Evolutionary conservation across 2,797 vertebrate species (phyloP).

Genomic region (Adelosebastes latens): DNA sequence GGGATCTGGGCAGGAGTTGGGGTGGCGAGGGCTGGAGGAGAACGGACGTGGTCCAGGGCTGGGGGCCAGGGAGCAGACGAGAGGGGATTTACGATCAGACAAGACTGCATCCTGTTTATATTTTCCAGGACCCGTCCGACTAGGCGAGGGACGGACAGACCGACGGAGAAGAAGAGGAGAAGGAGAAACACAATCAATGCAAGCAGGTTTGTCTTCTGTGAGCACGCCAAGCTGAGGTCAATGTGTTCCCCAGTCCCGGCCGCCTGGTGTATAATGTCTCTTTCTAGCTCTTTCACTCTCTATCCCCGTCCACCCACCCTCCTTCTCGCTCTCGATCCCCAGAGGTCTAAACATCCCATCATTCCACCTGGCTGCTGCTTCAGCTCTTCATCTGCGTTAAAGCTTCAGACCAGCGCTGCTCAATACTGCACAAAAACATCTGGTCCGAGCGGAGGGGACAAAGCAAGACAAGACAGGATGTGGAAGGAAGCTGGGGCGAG

Average conservation of each 20-base stretch:
- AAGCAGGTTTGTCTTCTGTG: slow-evolving; percentile 28
- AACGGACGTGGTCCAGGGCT: slow-evolving; percentile 67
- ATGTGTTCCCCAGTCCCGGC: slow-evolving; percentile 52
- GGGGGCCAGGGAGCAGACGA: slow-evolving; percentile 63
- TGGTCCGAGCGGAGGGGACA: slow-evolving; percentile 44
- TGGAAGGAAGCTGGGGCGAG: slow-evolving; percentile 62
- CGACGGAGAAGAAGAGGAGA: slow-evolving; percentile 1
- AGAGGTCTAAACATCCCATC: slow-evolving; percentile 55
- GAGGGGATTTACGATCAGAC: slow-evolving; percentile 83
- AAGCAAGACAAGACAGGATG: slow-evolving; percentile 59
- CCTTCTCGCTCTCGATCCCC: slow-evolving; percentile 31
- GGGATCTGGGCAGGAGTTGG: slow-evolving; percentile 32
- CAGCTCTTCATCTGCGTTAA: slow-evolving; percentile 59
- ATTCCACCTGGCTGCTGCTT: slow-evolving; percentile 54
- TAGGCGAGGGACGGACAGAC: slow-evolving; percentile 25
- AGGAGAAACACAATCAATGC: slow-evolving; percentile 43
- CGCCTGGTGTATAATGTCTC: slow-evolving; percentile 26
- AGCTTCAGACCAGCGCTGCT: slow-evolving; percentile 37
- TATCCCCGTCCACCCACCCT: not conserved
- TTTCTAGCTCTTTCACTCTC: slow-evolving; percentile 13
- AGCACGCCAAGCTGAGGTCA: slow-evolving; percentile 39
- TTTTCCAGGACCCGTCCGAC: slow-evolving; percentile 64
- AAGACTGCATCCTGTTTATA: slow-evolving; percentile 85
- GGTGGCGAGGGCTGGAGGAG: slow-evolving; percentile 50
- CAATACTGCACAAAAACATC: slow-evolving; percentile 64